Percentiles rank a stretch among this genome's conserved stretches.
Conservation (phyloP, 2,797 vertebrate species). For the Cryptoprocta ferox region DNA sequence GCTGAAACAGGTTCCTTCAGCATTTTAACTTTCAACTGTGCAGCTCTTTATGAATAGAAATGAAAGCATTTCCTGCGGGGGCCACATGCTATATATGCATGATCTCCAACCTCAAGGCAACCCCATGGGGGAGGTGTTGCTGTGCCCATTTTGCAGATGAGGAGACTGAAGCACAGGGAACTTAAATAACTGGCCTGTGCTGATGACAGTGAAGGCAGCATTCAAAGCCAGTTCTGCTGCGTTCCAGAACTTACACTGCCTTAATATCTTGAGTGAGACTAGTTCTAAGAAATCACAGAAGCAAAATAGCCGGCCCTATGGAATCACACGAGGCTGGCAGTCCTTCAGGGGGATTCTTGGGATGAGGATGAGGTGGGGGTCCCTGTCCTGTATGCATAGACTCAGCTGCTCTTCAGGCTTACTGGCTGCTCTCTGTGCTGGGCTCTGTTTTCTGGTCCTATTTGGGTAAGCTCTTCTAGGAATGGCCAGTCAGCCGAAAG, state of each 20-base stretch:
- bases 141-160: not conserved
- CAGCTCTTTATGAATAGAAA: constrained; percentile 5
- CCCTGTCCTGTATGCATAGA: not conserved
- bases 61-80: not conserved
- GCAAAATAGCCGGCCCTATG: not conserved
- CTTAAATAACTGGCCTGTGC: not conserved
- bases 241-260: not conserved
- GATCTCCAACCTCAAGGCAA: not conserved
- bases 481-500: not conserved
- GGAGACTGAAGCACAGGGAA: not conserved
- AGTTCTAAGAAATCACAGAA: not conserved
- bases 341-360: not conserved
- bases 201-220: not conserved
- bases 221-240: not conserved
- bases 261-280: not conserved
- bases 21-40: not conserved
- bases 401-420: not conserved
- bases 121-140: fast-evolving
- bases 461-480: not conserved
- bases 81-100: not conserved
- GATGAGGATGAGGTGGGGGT: not conserved
- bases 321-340: not conserved
- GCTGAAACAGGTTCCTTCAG: not conserved
- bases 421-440: not conserved
- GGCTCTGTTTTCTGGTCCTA: not conserved